phyloP scores from a whole-genome alignment of 1,140 invertebrate species.

The Sminthurinus signatus region DNA sequence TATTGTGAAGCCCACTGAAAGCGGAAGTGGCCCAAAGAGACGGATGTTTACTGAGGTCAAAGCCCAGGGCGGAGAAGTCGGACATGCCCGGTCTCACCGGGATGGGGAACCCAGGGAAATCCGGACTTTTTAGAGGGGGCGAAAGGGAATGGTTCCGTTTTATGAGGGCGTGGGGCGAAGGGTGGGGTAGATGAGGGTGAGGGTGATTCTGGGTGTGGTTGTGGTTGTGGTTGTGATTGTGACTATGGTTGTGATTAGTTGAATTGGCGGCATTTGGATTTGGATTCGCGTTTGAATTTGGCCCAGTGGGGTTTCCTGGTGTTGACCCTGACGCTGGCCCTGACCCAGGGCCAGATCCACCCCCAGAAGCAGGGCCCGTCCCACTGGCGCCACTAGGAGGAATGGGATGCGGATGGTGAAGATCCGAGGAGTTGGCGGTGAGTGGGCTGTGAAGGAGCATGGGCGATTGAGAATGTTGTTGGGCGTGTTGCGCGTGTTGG shows the following conservation, averaged over 20 bases:
- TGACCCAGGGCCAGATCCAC: neutral
- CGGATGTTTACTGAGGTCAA: conserved; percentile 33
- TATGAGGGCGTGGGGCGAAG: neutral
- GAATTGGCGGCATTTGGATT: no score
- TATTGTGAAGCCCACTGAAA: neutral
- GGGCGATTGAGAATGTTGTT: conserved; percentile 9
- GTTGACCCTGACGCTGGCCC: neutral
- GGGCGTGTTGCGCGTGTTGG: conserved; percentile 1
- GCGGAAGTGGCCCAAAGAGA: conserved; percentile 22
- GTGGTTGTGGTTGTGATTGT: no score
- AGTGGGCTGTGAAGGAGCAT: neutral
- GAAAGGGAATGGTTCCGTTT: conserved; percentile 12
- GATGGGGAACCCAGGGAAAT: conserved; percentile 2
- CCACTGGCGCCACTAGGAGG: neutral
- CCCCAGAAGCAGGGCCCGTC: neutral
- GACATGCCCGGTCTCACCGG: neutral
- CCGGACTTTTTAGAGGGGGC: conserved; percentile 13
- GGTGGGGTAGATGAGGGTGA: conserved; percentile 1
- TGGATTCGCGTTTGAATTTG: neutral
- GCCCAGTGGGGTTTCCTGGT: neutral
- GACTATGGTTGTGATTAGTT: no score
- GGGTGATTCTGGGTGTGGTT: no score
- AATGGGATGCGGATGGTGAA: conserved; percentile 3
- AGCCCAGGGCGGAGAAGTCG: conserved; percentile 17
- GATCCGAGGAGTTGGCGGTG: neutral